Evolutionary conservation across 2,888 invertebrate genomes (phyloP).

Genomic region (Epinotia bilunana): DNA sequence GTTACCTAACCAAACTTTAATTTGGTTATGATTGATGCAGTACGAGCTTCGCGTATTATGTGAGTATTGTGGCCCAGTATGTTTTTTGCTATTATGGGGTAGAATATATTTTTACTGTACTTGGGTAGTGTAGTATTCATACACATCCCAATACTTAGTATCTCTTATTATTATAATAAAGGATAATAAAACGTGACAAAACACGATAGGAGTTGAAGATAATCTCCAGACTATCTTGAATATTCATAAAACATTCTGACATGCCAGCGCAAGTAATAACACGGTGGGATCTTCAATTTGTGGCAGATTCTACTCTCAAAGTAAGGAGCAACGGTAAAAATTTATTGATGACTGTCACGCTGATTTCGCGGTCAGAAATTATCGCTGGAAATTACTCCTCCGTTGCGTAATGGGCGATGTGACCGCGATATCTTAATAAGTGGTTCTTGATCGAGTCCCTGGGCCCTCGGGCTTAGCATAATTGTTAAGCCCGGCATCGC

Average conservation of each 20-base stretch:
- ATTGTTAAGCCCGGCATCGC: slow-evolving; percentile 67
- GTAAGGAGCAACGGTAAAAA: slow-evolving; percentile 69
- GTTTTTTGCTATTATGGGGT: background rate
- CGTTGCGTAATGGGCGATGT: slow-evolving; percentile 74
- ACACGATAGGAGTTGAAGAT: background rate
- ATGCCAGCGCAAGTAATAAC: slow-evolving; percentile 23
- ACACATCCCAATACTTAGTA: background rate
- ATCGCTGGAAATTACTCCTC: slow-evolving; percentile 65
- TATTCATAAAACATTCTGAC: background rate
- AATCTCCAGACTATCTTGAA: background rate
- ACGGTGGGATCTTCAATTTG: slow-evolving; percentile 37
- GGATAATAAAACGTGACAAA: background rate
- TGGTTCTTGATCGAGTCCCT: slow-evolving; percentile 77
- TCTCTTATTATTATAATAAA: background rate
- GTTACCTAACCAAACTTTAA: slow-evolving; percentile 74
- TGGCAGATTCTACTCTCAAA: slow-evolving; percentile 55
- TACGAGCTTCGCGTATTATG: slow-evolving; percentile 43
- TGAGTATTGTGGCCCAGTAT: slow-evolving; percentile 13
- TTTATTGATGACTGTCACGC: slow-evolving; percentile 76
- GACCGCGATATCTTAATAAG: slow-evolving; percentile 82
- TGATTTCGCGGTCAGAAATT: slow-evolving; percentile 65
- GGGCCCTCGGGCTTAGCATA: slow-evolving; percentile 72
- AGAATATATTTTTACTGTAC: background rate
- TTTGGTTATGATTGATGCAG: slow-evolving; percentile 73
- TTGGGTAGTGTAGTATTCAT: too few species aligned